Evolutionary conservation across 2,113 vertebrate genomes (phyloP), one percentile per base, ranked within the genome.

Genomic region (Calcarius ornatus): DNA sequence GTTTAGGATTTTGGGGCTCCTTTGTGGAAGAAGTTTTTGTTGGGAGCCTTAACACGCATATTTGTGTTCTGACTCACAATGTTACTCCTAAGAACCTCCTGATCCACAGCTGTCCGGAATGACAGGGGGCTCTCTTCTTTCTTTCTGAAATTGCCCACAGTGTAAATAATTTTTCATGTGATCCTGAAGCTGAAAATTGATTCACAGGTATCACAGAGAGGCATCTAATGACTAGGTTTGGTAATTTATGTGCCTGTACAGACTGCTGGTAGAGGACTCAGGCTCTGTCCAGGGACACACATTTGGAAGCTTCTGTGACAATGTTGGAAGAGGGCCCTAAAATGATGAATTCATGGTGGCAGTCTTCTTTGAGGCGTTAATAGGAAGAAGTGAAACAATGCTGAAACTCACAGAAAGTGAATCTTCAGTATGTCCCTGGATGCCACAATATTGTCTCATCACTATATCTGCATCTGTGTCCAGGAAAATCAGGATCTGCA

Each of bases 31-130:
- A n/a, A 57, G 10, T 7, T 20, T 43, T 38, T 82, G 6, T 43
- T 53, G 19, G 1, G 15, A 59, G 48, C 43, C 24, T 61, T 37
- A 13, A 19, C 31, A 18, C 0, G 2, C 1, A 1, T 35, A 56
- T 28, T 20, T 59, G 3, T 43, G 22, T 64, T 63, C 48, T 88
- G 24, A 23, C 3, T 3, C n/a, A 38, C 7, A 40, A 66, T 35
- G 10, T 18, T 35, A 12, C 22, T 53, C 13, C 51, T 6, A 48
- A 50, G 8, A 45, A 60, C 15, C 25, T 47, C 18, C 54, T 51
- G 30, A 69, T 78, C 27, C 21, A n/a, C 1, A 2, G 15, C 8
- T 70, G 9, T 42, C 5, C 48, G n/a, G 63, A 80, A 16, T 15
- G 21, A 38, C 21, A 15, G 1, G 1, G 12, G 10, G 3, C 3